Base-by-base conservation (phyloP, 2,888 invertebrate species). In the Idaea aversata region DNA sequence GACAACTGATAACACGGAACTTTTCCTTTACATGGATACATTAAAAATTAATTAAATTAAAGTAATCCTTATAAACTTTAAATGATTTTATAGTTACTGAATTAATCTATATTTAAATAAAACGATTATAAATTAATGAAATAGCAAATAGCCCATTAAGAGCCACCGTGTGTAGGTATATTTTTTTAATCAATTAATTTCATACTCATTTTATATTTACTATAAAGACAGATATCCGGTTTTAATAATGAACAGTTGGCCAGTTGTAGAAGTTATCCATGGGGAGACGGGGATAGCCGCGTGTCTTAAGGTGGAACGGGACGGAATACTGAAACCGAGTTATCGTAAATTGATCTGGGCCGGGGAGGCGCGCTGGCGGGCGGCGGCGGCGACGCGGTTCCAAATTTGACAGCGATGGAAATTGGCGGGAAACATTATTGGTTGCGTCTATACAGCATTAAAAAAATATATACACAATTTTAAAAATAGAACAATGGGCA, bases 401-500 rank as follows among this genome's bases (percentile, higher is more conserved):
- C 90, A 90, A 92, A 92, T 92, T 93, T 92, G 93, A 93, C 93
- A 92, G 91, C 90, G 86, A 93, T 91, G 90, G 90, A 91, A 92
- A 92, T 93, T 92, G 93, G 91, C 91, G 91, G 88, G 88, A 90
- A 91, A 90, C 86, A 90, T 91, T 91, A 90, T 88, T 88, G 88
- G 88, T 87, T 81, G 84, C 81, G 78, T 78, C 73, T 78, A 75
- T 16, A 59, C 34, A 25, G 16, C 5, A 59, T 34, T 34, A 5
- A 59, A 16, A 59, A 59, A 59, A 59, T 2, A 25, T 25, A 59
- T 15, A 15, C 7, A 59, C 58, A 7, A 59, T 59, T 47, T 15
- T 34, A 5, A 59, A 59, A 67, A 70, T 61, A n/a, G 36, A 61
- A 61, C 61, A 13, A 34, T 34, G 16, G 34, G 59, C 34, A 5